Conservation (phyloP, 2,888 invertebrate species). For the Caprella mutica region DNA sequence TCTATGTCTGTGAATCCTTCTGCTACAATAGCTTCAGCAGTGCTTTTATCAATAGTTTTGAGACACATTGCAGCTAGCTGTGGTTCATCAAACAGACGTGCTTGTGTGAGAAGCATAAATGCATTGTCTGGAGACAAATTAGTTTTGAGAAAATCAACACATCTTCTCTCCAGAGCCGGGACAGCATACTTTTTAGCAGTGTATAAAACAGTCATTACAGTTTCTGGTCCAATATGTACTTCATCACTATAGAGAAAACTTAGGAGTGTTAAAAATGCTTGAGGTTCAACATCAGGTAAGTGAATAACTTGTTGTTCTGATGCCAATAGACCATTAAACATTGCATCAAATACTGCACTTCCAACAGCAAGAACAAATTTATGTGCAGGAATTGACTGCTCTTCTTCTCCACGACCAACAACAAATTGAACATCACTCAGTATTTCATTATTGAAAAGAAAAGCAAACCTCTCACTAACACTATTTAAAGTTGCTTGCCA, state of each 20-base stretch:
- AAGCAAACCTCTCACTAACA: slow-evolving; percentile 47
- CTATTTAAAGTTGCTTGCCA: slow-evolving; percentile 33
- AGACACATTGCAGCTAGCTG: slow-evolving; percentile 67
- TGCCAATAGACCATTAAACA: slow-evolving; percentile 65
- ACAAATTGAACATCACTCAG: slow-evolving; percentile 64
- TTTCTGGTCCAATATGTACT: slow-evolving; percentile 68
- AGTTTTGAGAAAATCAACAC: slow-evolving; percentile 62
- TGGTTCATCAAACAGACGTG: slow-evolving; percentile 68
- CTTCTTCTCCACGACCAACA: slow-evolving; percentile 54
- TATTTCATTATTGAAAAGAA: slow-evolving; percentile 54
- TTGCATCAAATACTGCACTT: slow-evolving; percentile 73
- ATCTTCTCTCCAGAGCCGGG: slow-evolving; percentile 66
- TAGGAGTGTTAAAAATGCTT: slow-evolving; percentile 63
- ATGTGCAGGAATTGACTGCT: slow-evolving; percentile 63
- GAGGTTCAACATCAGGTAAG: slow-evolving; percentile 70
- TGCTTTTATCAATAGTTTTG: slow-evolving; percentile 71
- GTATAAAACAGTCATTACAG: slow-evolving; percentile 74
- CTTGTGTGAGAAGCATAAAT: slow-evolving; percentile 63
- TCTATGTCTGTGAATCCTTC: slow-evolving; percentile 75
- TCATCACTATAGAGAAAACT: slow-evolving; percentile 57
- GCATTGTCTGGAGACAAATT: slow-evolving; percentile 72
- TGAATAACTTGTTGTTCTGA: slow-evolving; percentile 56
- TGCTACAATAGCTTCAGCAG: slow-evolving; percentile 62
- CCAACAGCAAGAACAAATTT: slow-evolving; percentile 63
- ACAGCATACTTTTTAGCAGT: slow-evolving; percentile 80